A percentile compares a stretch with the other conserved stretches of the same genome.
Evolutionary conservation across 2,113 vertebrate species (phyloP).

Genomic region (Hydrolagus affinis): DNA sequence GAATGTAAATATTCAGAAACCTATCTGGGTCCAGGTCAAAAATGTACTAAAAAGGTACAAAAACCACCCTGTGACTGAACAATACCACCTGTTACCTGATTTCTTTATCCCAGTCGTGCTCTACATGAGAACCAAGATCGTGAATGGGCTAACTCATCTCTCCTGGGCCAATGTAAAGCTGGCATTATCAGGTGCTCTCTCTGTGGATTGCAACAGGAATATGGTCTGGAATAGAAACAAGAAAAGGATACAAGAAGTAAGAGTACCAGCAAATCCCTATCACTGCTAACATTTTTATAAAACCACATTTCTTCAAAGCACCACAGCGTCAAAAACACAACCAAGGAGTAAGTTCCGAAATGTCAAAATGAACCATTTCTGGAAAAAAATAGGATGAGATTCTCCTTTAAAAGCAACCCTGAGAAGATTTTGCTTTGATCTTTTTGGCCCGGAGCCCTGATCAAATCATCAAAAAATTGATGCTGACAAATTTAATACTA

Average conservation of each 20-base stretch:
- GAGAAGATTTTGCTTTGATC: background rate
- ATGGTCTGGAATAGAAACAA: too few species aligned
- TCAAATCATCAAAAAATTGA: background rate
- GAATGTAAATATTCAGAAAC: background rate
- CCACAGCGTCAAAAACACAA: background rate
- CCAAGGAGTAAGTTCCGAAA: background rate
- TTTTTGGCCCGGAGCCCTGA: background rate
- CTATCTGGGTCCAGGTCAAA: background rate
- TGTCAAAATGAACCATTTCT: background rate
- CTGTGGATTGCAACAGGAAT: too few species aligned
- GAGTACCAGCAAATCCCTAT: too few species aligned
- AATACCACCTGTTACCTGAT: background rate
- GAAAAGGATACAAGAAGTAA: too few species aligned
- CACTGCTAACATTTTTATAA: background rate
- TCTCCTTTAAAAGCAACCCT: background rate
- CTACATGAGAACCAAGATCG: too few species aligned
- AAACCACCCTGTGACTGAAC: background rate
- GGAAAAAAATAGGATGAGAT: background rate
- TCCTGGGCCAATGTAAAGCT: too few species aligned
- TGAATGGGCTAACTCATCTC: too few species aligned
- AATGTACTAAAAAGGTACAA: background rate
- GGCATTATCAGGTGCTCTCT: too few species aligned
- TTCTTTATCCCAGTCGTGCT: background rate
- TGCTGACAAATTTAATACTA: background rate
- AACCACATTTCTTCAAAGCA: background rate